Evolutionary conservation across 2,797 vertebrate genomes (phyloP), one percentile per base, ranked within the genome.

Genomic region (Manis pentadactyla): DNA sequence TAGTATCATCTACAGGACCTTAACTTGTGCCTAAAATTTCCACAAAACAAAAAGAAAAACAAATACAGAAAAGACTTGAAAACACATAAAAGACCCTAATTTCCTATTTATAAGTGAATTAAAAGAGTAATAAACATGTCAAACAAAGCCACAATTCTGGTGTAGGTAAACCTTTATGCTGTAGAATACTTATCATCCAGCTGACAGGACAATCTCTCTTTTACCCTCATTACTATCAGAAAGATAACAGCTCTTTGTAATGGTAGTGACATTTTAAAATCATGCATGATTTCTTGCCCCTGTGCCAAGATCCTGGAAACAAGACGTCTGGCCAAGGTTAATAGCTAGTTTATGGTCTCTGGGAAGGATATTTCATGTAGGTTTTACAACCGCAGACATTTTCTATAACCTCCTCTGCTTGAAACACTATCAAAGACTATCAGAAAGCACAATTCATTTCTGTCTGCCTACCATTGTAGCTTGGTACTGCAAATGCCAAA

Each of bases 311-410:
- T 3, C n/a, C 37, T 46, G 73, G 71, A 85, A 94, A 64, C 51
- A 92, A 96, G 82, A 94, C 64, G 6, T 85, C 64, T 87, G n/a
- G 75, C n/a, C 87, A 92, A 92, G 31, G 61, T 90, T 61, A 93
- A 94, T 27, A 93, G 51, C 42, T 85, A 34, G 46, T 95, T 82
- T 78, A 69, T 0, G 1, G 53, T 90, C 68, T 94, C 86, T 49
- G n/a, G 10, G 49, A 88, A 97, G 15, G 7, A 64, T 74, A 87
- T 64, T 92, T 95, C 81, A 78, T 37, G 11, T 4, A 73, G 39
- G 15, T 51, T 95, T 92, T 90, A 94, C 7, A 95, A 61, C 34
- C 34, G 49, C 4, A 82, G 84, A 42, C 29, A 93, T 94, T 94
- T 95, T 75, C 59, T 95, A 18, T 85, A 95, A 93, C 71, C 29